These are phyloP conservation scores for Netelia melanura DNA, from an alignment of 2,888 invertebrate genomes.

Conservation along the genomic window DNA sequence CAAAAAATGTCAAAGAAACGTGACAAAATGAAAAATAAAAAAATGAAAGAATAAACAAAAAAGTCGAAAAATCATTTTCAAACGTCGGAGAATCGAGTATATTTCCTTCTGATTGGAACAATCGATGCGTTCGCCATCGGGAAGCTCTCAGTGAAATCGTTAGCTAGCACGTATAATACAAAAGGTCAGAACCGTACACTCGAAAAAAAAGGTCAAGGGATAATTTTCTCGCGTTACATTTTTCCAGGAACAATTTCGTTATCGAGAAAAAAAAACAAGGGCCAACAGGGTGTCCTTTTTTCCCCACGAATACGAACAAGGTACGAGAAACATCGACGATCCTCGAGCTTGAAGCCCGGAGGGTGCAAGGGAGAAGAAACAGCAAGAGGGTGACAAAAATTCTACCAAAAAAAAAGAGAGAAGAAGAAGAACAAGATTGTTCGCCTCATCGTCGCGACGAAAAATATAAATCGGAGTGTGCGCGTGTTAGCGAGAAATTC, in stretches of 20 bases:
- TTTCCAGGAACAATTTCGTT: neutral
- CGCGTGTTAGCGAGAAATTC: neutral
- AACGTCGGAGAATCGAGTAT: neutral
- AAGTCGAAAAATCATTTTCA: neutral
- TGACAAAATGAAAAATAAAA: neutral
- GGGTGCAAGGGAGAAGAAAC: neutral
- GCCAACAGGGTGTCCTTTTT: neutral
- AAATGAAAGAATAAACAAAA: neutral
- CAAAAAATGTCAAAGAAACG: neutral
- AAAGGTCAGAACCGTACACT: neutral
- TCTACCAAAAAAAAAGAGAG: neutral
- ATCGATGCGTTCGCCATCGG: slow-evolving; percentile 8
- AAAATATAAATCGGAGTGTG: neutral
- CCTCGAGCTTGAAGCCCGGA: neutral
- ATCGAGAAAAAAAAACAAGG: neutral
- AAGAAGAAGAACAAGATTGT: neutral
- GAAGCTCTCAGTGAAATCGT: neutral
- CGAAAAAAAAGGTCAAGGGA: neutral
- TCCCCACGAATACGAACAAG: neutral
- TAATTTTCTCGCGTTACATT: neutral
- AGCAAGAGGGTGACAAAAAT: neutral
- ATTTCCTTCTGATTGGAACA: slow-evolving; percentile 6
- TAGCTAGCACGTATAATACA: neutral
- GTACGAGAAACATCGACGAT: no score
- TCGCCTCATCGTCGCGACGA: neutral